Evolutionary conservation across 2,113 vertebrate genomes (phyloP).

Genomic region (Elanoides forficatus): DNA sequence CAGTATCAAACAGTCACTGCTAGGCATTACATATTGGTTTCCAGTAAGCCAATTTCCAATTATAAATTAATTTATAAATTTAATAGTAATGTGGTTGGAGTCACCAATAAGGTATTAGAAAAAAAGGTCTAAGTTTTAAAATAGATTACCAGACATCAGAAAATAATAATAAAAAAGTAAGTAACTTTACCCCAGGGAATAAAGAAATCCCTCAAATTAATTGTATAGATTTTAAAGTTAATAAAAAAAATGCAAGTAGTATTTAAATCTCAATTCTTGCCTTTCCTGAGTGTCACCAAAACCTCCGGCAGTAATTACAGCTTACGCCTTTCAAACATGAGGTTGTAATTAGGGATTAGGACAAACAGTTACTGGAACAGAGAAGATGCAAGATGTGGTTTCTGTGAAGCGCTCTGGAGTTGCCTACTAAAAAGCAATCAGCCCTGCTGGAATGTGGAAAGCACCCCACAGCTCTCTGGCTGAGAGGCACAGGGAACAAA

Average conservation of each 20-base stretch:
- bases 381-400: conserved; percentile 15
- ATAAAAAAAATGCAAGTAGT: neutral
- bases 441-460: neutral
- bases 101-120: neutral
- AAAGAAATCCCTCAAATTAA: neutral
- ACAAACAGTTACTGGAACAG: neutral
- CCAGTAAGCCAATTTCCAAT: neutral
- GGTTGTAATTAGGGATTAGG: conserved; percentile 17
- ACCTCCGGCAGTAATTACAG: conserved; percentile 11
- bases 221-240: neutral
- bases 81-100: neutral
- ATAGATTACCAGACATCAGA: neutral
- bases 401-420: neutral
- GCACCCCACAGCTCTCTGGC: neutral
- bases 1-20: neutral
- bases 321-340: neutral
- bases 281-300: neutral
- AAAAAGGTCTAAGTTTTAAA: neutral
- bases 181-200: neutral
- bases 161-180: neutral
- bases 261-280: neutral
- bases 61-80: neutral
- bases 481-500: neutral
- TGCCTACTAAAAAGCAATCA: neutral
- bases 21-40: neutral